A percentile compares a stretch with the other conserved stretches of the same genome.
These are phyloP conservation scores for Drosophila persimilis DNA, from an alignment of 1,140 invertebrate genomes.

Conservation along the genomic window DNA sequence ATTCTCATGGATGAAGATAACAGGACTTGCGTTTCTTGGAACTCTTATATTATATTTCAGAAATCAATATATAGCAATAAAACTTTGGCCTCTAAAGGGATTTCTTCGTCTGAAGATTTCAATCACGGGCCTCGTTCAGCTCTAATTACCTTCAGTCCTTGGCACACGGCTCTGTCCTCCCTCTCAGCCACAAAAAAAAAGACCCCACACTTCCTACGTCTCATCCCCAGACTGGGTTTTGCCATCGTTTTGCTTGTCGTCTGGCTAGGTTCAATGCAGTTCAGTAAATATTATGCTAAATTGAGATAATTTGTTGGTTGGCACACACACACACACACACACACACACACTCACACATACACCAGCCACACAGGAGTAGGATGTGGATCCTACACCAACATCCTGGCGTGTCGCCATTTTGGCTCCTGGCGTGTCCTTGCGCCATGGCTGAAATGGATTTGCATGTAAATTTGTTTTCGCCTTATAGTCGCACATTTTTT, in stretches of 20 bases:
- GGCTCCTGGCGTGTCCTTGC: constrained; percentile 50
- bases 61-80: too few relatives aligned
- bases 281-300: constrained; percentile 80
- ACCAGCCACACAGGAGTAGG: background rate
- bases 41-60: background rate
- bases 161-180: background rate
- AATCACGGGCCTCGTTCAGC: constrained; percentile 8
- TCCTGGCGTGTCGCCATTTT: constrained; percentile 49
- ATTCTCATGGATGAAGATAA: too few relatives aligned
- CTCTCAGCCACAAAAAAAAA: background rate
- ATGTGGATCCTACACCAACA: background rate
- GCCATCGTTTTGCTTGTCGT: constrained; percentile 5
- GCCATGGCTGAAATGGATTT: constrained; percentile 58
- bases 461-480: constrained; percentile 76
- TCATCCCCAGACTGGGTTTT: background rate
- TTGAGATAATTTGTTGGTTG: constrained; percentile 77
- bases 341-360: background rate
- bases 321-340: constrained; percentile 29
- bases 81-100: too few relatives aligned
- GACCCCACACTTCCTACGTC: background rate
- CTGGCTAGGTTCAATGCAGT: constrained; percentile 71
- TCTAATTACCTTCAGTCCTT: constrained; percentile 6
- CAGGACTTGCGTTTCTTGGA: too few relatives aligned
- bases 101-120: too few relatives aligned
- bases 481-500: constrained; percentile 75